Conservation (phyloP, 37 sponge, comb jelly and placozoan genomes). For the Aphrocallistes beatrix region DNA sequence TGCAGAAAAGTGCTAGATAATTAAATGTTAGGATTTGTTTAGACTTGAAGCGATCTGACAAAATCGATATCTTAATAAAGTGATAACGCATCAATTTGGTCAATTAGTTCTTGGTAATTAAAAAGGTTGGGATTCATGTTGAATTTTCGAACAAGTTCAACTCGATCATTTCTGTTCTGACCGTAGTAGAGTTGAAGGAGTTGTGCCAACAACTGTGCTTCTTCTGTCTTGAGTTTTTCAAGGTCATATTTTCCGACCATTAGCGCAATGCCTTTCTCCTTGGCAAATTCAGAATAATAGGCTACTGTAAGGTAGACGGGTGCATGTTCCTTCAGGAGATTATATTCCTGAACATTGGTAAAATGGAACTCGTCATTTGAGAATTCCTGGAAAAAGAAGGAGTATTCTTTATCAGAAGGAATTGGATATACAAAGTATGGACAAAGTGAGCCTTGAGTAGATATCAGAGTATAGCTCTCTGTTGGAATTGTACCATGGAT, state of each 20-base stretch:
- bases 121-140: not conserved
- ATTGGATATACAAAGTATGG: not conserved
- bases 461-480: not conserved
- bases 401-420: not conserved
- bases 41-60: too few relatives aligned
- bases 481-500: not conserved
- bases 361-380: not conserved
- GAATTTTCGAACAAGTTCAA: not conserved
- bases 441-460: not conserved
- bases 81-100: too few relatives aligned
- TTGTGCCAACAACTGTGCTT: not conserved
- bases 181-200: not conserved
- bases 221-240: not conserved
- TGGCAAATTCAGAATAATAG: not conserved
- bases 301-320: not conserved
- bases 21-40: too few relatives aligned
- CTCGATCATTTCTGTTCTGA: not conserved
- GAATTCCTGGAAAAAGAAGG: not conserved
- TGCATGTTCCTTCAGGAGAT: not conserved
- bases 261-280: not conserved
- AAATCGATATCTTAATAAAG: too few relatives aligned
- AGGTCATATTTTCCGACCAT: conserved; percentile 1
- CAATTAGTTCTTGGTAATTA: not conserved
- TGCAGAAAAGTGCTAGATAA: too few relatives aligned
- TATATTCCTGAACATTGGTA: not conserved